phyloP scores from a whole-genome alignment of 2,888 invertebrate genomes.

The Prosopocoilus inquinatus region DNA sequence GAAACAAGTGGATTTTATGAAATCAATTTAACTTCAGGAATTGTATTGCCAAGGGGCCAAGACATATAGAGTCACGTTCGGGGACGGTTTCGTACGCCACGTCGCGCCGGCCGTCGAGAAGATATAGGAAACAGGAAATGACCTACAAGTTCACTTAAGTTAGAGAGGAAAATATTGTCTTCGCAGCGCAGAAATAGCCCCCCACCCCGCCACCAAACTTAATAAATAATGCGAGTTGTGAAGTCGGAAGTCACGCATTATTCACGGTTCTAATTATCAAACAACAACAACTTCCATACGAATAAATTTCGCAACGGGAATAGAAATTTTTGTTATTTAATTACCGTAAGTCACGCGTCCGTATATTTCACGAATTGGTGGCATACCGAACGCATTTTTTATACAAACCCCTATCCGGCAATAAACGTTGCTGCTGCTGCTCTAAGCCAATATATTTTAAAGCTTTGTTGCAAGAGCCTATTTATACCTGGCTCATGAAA shows the following conservation, averaged over 20 bases:
- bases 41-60: slow-evolving; percentile 25
- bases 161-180: slow-evolving; percentile 6
- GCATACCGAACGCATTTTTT: too few species aligned
- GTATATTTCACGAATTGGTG: too few species aligned
- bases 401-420: too few species aligned
- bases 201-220: background rate
- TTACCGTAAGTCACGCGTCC: too few species aligned
- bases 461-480: too few species aligned
- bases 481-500: too few species aligned
- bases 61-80: slow-evolving; percentile 32
- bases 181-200: background rate
- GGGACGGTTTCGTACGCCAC: slow-evolving; percentile 21
- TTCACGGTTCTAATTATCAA: background rate
- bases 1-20: slow-evolving; percentile 31
- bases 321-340: too few species aligned
- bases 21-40: slow-evolving; percentile 31
- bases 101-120: too few species aligned
- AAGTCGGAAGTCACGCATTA: background rate
- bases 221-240: background rate
- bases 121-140: slow-evolving; percentile 12
- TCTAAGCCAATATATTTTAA: too few species aligned
- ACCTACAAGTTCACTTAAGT: slow-evolving; percentile 2
- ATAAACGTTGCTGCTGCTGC: too few species aligned
- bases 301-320: too few species aligned
- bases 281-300: too few species aligned